These are phyloP conservation scores for Drosophila parabipectinata DNA, from an alignment of 1,140 invertebrate species.

Conservation along the genomic window DNA sequence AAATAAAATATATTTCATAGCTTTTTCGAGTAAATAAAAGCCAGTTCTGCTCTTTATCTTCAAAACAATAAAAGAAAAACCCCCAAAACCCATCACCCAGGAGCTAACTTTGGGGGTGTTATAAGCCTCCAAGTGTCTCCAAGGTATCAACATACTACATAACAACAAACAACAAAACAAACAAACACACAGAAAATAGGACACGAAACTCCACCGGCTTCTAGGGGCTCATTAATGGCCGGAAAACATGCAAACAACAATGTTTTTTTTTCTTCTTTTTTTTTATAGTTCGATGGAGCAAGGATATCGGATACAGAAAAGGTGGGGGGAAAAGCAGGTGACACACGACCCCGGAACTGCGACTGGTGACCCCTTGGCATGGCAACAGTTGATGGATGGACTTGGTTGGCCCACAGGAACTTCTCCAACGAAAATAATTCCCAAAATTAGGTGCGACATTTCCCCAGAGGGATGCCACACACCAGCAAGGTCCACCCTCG, in stretches of 20 bases:
- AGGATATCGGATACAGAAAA: not conserved
- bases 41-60: no score
- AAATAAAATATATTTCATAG: no score
- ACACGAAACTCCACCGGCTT: slow-evolving; percentile 26
- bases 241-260: slow-evolving; percentile 42
- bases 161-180: slow-evolving; percentile 24
- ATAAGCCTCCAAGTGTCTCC: slow-evolving; percentile 32
- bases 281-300: slow-evolving; percentile 38
- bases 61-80: no score
- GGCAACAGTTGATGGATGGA: slow-evolving; percentile 48
- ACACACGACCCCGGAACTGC: slow-evolving; percentile 2
- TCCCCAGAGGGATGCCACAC: not conserved
- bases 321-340: not conserved
- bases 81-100: not conserved
- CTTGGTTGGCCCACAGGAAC: not conserved
- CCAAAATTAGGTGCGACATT: slow-evolving; percentile 38
- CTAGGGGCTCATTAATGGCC: slow-evolving; percentile 33
- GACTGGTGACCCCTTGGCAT: slow-evolving; percentile 24
- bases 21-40: no score
- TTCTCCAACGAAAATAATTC: not conserved
- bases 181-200: slow-evolving; percentile 25
- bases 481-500: not conserved
- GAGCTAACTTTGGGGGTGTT: not conserved
- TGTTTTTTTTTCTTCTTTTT: not conserved
- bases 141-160: slow-evolving; percentile 47